These are phyloP conservation scores for Etheostoma spectabile DNA, from an alignment of 2,113 vertebrate genomes.

Conservation along the genomic window DNA sequence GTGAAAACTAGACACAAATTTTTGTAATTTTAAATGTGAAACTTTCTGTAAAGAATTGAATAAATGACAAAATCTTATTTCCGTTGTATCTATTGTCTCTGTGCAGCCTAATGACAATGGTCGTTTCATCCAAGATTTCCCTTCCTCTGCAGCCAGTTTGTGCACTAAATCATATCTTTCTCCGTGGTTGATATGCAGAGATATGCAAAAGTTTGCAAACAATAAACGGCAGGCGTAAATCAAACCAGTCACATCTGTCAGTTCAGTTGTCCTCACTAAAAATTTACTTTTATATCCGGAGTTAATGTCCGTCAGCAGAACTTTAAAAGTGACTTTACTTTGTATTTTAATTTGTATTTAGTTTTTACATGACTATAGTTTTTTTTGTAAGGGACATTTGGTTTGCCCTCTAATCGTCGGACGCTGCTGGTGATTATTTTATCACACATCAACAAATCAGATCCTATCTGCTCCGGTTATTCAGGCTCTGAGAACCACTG, in stretches of 20 bases:
- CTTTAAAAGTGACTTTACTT: not conserved
- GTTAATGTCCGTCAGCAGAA: not conserved
- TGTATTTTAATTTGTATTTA: not conserved
- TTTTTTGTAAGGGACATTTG: not conserved
- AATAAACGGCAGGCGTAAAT: not conserved
- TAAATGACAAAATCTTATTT: not conserved
- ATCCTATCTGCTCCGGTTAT: conserved; percentile 12
- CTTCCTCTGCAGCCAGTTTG: not conserved
- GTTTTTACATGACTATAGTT: not conserved
- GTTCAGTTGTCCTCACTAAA: not conserved
- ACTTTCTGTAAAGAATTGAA: not conserved
- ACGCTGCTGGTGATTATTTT: conserved; percentile 31
- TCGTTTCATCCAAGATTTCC: not conserved
- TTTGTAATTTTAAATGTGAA: not conserved
- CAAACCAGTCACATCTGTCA: not conserved
- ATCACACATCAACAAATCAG: conserved; percentile 21
- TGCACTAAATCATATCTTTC: not conserved
- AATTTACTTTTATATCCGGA: not conserved
- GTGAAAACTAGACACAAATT: not conserved
- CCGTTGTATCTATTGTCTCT: not conserved
- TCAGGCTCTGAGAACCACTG: not conserved
- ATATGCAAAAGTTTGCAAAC: not conserved
- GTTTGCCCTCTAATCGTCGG: conserved; percentile 37
- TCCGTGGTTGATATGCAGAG: not conserved
- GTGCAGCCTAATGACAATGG: not conserved